These are phyloP conservation scores for Camptogramma bilineatum DNA, from an alignment of 2,888 invertebrate genomes.

Conservation along the genomic window DNA sequence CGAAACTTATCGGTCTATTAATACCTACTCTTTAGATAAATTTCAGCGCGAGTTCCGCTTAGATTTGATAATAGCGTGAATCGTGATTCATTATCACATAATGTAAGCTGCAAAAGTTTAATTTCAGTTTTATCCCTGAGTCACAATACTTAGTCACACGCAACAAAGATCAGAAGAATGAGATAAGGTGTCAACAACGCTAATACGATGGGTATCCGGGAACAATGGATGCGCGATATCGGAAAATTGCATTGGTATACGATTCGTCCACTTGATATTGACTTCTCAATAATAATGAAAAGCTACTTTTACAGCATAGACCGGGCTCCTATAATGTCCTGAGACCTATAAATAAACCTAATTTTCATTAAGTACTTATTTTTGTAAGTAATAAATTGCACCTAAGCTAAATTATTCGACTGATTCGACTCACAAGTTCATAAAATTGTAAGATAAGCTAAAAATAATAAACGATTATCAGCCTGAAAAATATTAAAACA, in stretches of 20 bases:
- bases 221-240: slow-evolving; percentile 27
- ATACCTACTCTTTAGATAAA: not conserved
- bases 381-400: too few species aligned
- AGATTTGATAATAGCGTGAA: not conserved
- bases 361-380: too few species aligned
- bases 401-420: too few species aligned
- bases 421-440: too few species aligned
- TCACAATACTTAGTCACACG: slow-evolving; percentile 6
- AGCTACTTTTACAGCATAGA: too few species aligned
- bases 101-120: slow-evolving; percentile 2
- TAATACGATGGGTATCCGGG: slow-evolving; percentile 4
- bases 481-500: not conserved
- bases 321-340: too few species aligned
- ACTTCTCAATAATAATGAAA: not conserved
- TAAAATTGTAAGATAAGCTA: too few species aligned
- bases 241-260: slow-evolving; percentile 12
- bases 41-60: not conserved
- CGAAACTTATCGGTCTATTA: not conserved
- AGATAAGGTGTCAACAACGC: slow-evolving; percentile 17
- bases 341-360: too few species aligned
- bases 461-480: not conserved
- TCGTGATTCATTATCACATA: not conserved
- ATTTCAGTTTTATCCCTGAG: slow-evolving; percentile 2
- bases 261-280: slow-evolving; percentile 11
- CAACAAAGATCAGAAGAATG: slow-evolving; percentile 15